phyloP scores from a whole-genome alignment of 2,113 vertebrate species.

The Mus spicilegus region DNA sequence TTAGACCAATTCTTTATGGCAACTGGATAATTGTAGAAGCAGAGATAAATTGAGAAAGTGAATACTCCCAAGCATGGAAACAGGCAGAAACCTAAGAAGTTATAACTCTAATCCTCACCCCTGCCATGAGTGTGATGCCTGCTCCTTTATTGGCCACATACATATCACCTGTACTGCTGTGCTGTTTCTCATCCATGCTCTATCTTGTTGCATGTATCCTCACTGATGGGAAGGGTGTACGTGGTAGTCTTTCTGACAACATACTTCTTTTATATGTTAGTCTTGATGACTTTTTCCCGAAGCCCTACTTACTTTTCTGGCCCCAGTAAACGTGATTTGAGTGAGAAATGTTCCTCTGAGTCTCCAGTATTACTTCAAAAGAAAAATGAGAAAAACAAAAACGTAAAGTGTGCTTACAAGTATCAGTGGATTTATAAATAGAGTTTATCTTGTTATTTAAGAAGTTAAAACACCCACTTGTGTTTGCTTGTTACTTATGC shows the following conservation, averaged over 20 bases:
- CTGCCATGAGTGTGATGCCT: background rate
- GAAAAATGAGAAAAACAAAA: background rate
- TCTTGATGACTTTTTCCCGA: background rate
- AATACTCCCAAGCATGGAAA: background rate
- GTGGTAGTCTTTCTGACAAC: background rate
- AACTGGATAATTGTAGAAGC: background rate
- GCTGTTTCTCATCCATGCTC: background rate
- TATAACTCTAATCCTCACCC: background rate
- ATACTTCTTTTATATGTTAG: background rate
- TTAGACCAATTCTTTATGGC: background rate
- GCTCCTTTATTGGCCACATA: background rate
- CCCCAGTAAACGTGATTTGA: background rate
- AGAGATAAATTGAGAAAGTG: background rate
- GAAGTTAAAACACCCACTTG: background rate
- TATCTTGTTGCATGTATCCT: background rate
- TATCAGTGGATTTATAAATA: background rate
- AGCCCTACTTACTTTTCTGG: background rate
- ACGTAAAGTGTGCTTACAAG: background rate
- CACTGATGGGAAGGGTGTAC: background rate
- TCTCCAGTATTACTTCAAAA: background rate
- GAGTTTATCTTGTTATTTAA: background rate
- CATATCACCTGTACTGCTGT: background rate
- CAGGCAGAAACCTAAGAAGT: background rate
- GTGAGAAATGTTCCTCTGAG: background rate
- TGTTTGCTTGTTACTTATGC: background rate